These are phyloP conservation scores for Turnix velox DNA, from an alignment of 2,113 vertebrate species.

Conservation along the genomic window DNA sequence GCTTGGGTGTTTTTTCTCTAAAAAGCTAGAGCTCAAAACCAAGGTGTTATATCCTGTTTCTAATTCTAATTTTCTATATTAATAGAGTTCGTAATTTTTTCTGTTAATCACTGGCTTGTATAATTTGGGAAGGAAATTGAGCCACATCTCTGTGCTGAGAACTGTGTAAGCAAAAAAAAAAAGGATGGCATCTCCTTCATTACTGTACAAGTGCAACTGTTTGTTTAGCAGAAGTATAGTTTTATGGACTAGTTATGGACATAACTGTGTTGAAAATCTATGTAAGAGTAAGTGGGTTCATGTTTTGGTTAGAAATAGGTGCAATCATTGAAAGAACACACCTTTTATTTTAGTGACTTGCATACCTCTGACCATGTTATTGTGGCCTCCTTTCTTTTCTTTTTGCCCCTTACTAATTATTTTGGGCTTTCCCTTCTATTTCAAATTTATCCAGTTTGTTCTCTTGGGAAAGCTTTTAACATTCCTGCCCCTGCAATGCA, in stretches of 20 bases:
- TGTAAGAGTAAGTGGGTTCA: background rate
- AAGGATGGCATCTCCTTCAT: background rate
- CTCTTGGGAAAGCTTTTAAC: background rate
- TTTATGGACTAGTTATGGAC: too few species aligned
- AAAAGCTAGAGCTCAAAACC: background rate
- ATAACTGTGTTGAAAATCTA: background rate
- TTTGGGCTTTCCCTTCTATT: background rate
- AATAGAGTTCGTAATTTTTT: background rate
- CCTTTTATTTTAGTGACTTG: background rate
- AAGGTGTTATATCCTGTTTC: background rate
- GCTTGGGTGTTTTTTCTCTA: background rate
- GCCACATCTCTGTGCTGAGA: background rate
- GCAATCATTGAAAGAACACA: background rate
- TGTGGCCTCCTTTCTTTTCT: background rate
- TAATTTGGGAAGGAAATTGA: background rate
- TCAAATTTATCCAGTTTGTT: background rate
- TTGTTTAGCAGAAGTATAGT: background rate
- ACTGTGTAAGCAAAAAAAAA: background rate
- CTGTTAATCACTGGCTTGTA: background rate
- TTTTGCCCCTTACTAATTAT: background rate
- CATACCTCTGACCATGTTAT: background rate
- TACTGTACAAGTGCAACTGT: background rate
- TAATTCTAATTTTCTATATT: background rate
- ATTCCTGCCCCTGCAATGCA: background rate
- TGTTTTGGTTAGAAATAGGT: background rate